Conservation (phyloP, 2,888 invertebrate genomes). For the Drosophila kanekoi region DNA sequence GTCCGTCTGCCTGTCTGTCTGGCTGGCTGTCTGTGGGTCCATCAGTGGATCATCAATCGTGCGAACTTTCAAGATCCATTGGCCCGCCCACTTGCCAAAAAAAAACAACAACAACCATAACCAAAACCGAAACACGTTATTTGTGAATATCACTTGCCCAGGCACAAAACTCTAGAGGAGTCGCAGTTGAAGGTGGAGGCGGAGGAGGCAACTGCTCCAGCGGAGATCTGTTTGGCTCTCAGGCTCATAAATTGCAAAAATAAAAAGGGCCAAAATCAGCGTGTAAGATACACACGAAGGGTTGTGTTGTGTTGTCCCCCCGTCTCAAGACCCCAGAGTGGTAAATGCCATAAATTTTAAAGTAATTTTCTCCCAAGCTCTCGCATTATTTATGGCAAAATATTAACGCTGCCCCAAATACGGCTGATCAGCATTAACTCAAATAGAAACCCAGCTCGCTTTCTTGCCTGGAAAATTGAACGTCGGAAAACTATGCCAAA, state of each 20-base stretch:
- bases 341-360: slow-evolving; percentile 77
- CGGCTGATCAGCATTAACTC: no score
- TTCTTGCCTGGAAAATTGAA: background rate
- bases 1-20: background rate
- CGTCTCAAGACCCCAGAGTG: slow-evolving; percentile 37
- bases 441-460: slow-evolving; percentile 11
- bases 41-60: slow-evolving; percentile 77
- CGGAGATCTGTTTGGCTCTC: slow-evolving; percentile 21
- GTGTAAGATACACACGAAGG: slow-evolving; percentile 50
- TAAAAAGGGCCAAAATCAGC: slow-evolving; percentile 79
- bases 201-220: slow-evolving; percentile 9
- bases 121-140: slow-evolving; percentile 50
- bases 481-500: slow-evolving; percentile 54
- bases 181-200: slow-evolving; percentile 14
- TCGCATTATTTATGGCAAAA: slow-evolving; percentile 80
- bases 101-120: slow-evolving; percentile 10
- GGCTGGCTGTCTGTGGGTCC: slow-evolving; percentile 23
- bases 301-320: slow-evolving; percentile 12
- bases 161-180: slow-evolving; percentile 16
- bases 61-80: slow-evolving; percentile 72
- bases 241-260: slow-evolving; percentile 70
- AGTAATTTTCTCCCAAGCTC: slow-evolving; percentile 77
- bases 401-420: slow-evolving; percentile 71
- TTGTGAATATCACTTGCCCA: slow-evolving; percentile 66
- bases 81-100: slow-evolving; percentile 67